Base-by-base conservation (phyloP, 1,140 invertebrate genomes). In the Cydia fagiglandana region DNA sequence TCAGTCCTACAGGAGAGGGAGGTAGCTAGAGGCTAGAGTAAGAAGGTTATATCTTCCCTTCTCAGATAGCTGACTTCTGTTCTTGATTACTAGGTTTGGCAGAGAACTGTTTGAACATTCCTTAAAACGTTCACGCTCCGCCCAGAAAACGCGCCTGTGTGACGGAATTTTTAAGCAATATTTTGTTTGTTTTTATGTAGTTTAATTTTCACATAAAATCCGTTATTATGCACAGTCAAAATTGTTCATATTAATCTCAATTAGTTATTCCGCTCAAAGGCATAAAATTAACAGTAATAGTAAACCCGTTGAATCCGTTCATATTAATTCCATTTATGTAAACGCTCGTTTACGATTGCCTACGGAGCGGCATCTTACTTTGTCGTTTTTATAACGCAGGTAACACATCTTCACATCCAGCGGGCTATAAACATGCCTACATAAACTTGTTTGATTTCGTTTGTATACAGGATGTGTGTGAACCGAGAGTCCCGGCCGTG, bases 341-440 rank as follows among this genome's bases (percentile, higher is more conserved):
- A 70, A 70, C 30, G 38, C n/a, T 20, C 20, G 66, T 70, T 70
- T 70, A 70, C 66, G 66, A 70, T 34, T 4, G 38, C 66, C 66
- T 70, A 70, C 17, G 66, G 3, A 38, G 66, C 66, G 66, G 66
- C 66, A 70, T 70, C 66, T 70, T 70, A 70, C 66, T 70, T 70
- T 70, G 66, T 70, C 66, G 30, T 70, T 70, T 70, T 70, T 70
- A 70, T 70, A 45, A 41, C 66, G n/a, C 66, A 38, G 66, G 66
- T 70, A 70, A 70, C 66, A 70, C 66, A 38, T 70, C 66, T 45
- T 70, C 66, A 17, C 66, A 34, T 68, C 64, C 13, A 34, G 34
- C 34, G 34, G 30, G 66, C 66, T 70, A 70, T 70, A 70, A 70
- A 70, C 30, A 17, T 70, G 34, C 66, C 66, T 66, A 66, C 64